Evolutionary conservation across 1,140 invertebrate species (phyloP), one percentile per base, ranked within the genome.

Genomic region (Aradophagus sp.): DNA sequence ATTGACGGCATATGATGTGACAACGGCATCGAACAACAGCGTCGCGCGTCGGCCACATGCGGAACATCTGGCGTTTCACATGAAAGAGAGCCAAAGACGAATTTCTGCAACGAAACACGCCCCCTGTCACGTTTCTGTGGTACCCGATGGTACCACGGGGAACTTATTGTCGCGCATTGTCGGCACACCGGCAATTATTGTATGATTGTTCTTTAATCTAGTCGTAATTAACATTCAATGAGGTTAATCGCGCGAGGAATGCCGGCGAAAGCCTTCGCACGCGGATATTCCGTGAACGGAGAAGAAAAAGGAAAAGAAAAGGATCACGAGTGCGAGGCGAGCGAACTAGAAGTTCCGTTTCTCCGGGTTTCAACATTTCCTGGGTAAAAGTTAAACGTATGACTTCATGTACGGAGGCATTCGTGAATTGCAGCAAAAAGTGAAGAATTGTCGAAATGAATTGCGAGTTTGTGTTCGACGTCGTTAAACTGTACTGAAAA

Each of bases 21-120:
- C 62, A 67, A 62, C 66, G 55, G 55, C 67, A 36, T 56, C 45
- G 62, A 74, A 71, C 67, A 74, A 74, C 73, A 45, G 58, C 47
- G 50, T 59, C 48, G 62, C 27, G 58, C 75, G 75, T 65, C 73
- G 76, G 70, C 79, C 84, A 86, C 83, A 86, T 86, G 84, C 81
- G 81, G 77, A 80, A 86, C 84, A 86, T 86, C 84, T 86, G 84
- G 82, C 82, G 84, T 82, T 83, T 84, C 78, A 78, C 81, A 81
- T 81, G 77, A 84, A 84, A 84, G 81, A 82, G 79, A 83, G 74
- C 68, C 53, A 71, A 77, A 79, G 73, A 77, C 72, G 70, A 71
- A 82, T 81, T 82, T 82, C 79, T 84, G 81, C 81, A 83, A 79
- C 74, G 77, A 73, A 76, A 76, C 76, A 84, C 82, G 80, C 82